Conservation (phyloP, 2,797 vertebrate genomes). For the Phalloptychus januarius region DNA sequence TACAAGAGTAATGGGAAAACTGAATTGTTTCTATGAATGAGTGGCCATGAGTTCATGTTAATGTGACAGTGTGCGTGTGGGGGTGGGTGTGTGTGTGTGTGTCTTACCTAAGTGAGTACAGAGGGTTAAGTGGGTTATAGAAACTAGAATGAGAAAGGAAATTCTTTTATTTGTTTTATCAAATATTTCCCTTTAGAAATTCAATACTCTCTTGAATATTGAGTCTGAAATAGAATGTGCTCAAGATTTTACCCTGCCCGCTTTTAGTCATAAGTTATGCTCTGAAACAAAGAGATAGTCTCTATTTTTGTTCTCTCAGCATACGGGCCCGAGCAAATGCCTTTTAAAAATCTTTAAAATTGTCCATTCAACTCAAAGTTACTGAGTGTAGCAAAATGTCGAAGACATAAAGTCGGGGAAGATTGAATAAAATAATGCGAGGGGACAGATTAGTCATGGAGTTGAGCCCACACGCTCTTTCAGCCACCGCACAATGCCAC, state of each 20-base stretch:
- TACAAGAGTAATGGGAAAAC: conserved; percentile 30
- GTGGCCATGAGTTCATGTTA: conserved; percentile 36
- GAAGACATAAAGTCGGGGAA: conserved; percentile 99
- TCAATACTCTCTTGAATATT: conserved; percentile 82
- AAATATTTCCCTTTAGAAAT: conserved; percentile 84
- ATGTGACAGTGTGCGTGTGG: conserved; percentile 10
- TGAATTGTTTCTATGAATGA: conserved; percentile 13
- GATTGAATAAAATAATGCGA: conserved; percentile 99
- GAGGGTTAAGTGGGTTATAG: conserved; percentile 70
- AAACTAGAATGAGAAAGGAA: conserved; percentile 62
- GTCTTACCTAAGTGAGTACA: conserved; percentile 66
- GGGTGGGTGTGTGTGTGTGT: conserved; percentile 4
- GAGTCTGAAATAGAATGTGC: conserved; percentile 82
- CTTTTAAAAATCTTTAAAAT: conserved; percentile 99
- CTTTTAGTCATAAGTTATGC: conserved; percentile 89
- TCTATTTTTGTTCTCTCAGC: conserved; percentile 84
- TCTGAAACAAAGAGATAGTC: conserved; percentile 99
- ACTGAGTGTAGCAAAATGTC: conserved; percentile 99
- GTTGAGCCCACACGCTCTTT: conserved; percentile 98
- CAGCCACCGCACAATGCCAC: conserved; percentile 95
- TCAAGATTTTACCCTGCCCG: conserved; percentile 79
- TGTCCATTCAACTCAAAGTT: conserved; percentile 99
- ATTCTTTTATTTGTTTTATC: conserved; percentile 78
- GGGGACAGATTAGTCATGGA: conserved; percentile 99
- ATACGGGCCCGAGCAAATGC: conserved; percentile 91